These are phyloP conservation scores for Cryptoblepharus egeriae DNA, from an alignment of 2,797 vertebrate genomes.

Conservation along the genomic window DNA sequence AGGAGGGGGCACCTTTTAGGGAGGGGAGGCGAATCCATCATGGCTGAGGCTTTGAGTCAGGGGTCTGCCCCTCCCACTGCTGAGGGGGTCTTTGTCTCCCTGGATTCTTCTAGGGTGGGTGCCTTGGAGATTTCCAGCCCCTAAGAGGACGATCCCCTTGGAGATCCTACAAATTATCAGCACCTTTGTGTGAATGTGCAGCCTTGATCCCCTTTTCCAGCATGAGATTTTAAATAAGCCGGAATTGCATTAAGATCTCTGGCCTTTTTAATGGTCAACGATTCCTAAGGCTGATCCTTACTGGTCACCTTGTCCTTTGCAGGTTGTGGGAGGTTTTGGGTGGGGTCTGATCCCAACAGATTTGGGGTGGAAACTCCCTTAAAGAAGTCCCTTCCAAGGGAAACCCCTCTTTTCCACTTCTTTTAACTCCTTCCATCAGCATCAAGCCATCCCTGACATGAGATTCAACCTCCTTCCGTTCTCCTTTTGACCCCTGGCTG, in stretches of 20 bases:
- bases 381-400: too few relatives aligned
- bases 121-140: too few relatives aligned
- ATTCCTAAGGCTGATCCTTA: background rate
- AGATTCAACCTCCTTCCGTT: background rate
- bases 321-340: background rate
- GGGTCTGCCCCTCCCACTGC: conserved; percentile 4
- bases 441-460: background rate
- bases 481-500: too few relatives aligned
- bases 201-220: too few relatives aligned
- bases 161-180: too few relatives aligned
- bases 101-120: too few relatives aligned
- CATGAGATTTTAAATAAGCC: too few relatives aligned
- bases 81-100: conserved; percentile 17
- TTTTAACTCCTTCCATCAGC: background rate
- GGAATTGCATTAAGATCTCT: too few relatives aligned
- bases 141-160: too few relatives aligned
- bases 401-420: too few relatives aligned
- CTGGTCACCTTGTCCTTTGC: too few relatives aligned
- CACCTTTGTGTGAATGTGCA: too few relatives aligned
- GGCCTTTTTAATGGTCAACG: background rate
- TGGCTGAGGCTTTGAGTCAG: background rate
- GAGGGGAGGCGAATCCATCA: background rate
- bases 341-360: background rate
- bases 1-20: background rate
- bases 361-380: background rate